A percentile compares a stretch with the other conserved stretches of the same genome.
Evolutionary conservation across 2,797 vertebrate genomes (phyloP).

Genomic region (Schizopygopsis pylzovi): DNA sequence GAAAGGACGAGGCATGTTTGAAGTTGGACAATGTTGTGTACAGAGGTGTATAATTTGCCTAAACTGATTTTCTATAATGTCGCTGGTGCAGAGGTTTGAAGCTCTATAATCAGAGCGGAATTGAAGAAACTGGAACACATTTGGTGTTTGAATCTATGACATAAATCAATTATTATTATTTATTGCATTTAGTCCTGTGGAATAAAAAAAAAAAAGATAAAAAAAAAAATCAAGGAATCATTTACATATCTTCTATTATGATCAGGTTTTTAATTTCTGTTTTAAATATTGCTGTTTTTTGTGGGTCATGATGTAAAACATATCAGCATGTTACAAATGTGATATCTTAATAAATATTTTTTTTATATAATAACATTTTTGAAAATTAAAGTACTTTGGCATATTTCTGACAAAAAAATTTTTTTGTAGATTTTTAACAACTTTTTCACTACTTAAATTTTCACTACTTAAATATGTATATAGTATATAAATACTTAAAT

Average conservation of each 20-base stretch:
- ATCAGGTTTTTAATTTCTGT: neutral
- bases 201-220: neutral
- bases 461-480: neutral
- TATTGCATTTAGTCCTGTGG: neutral
- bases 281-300: neutral
- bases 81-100: slow-evolving; percentile 39
- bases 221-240: neutral
- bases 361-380: neutral
- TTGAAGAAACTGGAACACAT: slow-evolving; percentile 36
- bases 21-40: slow-evolving; percentile 40
- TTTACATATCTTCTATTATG: neutral
- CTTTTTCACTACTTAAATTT: neutral
- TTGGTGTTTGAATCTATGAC: slow-evolving; percentile 24
- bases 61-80: slow-evolving; percentile 37
- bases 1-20: slow-evolving; percentile 56
- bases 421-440: neutral
- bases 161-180: neutral
- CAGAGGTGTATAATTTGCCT: slow-evolving; percentile 47
- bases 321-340: neutral
- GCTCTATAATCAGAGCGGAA: slow-evolving; percentile 39
- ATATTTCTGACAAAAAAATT: neutral
- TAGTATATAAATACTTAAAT: neutral
- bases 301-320: neutral
- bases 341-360: neutral
- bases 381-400: neutral